Percentiles rank a stretch among this genome's conserved stretches.
These are phyloP conservation scores for Oreotrochilus melanogaster DNA, from an alignment of 2,113 vertebrate genomes.

Conservation along the genomic window DNA sequence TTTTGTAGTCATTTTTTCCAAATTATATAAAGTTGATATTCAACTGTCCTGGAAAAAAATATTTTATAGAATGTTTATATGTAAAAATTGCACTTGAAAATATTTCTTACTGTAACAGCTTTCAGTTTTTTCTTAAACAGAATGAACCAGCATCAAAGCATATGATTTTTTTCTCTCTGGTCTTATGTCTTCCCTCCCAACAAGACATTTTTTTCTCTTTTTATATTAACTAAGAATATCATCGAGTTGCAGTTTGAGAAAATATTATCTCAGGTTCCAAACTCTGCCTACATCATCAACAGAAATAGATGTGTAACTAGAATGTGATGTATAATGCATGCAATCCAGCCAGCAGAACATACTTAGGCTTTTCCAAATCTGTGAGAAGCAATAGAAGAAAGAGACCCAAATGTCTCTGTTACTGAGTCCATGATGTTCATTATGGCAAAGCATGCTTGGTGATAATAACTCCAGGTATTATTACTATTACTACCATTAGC, in stretches of 20 bases:
- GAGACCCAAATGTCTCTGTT: neutral
- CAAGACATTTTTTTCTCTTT: neutral
- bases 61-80: neutral
- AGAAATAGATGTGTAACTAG: slow-evolving; percentile 47
- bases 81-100: neutral
- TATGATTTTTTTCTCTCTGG: fast-evolving
- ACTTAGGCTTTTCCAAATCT: neutral
- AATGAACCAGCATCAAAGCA: neutral
- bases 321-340: neutral
- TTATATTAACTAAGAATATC: neutral
- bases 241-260: neutral
- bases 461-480: neutral
- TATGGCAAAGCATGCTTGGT: neutral
- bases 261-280: neutral
- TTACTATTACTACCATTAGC: neutral
- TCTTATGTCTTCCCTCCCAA: neutral
- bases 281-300: neutral
- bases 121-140: neutral
- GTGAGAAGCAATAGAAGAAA: neutral
- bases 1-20: neutral
- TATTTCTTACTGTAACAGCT: neutral
- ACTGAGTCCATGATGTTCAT: neutral
- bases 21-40: neutral
- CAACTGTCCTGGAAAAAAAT: neutral
- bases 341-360: neutral